Conservation (phyloP, 2,888 invertebrate genomes). For the Octodonta nipae region DNA sequence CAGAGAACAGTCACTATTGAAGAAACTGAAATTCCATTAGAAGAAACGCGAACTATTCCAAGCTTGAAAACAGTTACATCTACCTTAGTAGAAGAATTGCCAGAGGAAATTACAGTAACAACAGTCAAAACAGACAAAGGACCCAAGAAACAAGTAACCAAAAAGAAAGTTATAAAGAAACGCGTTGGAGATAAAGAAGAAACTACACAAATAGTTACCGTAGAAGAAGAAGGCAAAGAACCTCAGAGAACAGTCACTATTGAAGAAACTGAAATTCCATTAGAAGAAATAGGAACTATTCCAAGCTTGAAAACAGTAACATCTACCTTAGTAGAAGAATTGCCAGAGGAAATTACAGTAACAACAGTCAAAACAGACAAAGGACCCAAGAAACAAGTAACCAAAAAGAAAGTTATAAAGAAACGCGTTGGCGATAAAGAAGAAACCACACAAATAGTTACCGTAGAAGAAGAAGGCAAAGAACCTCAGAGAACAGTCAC, state of each 20-base stretch:
- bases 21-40: slow-evolving; percentile 20
- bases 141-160: slow-evolving; percentile 17
- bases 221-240: slow-evolving; percentile 22
- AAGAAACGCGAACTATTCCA: slow-evolving; percentile 27
- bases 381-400: slow-evolving; percentile 20
- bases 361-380: slow-evolving; percentile 25
- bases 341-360: slow-evolving; percentile 30
- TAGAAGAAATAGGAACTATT: slow-evolving; percentile 23
- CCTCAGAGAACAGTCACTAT: slow-evolving; percentile 20
- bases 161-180: slow-evolving; percentile 21
- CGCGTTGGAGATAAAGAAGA: slow-evolving; percentile 29
- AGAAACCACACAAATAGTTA: slow-evolving; percentile 28
- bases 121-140: slow-evolving; percentile 13
- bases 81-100: slow-evolving; percentile 27
- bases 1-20: slow-evolving; percentile 33
- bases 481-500: slow-evolving; percentile 15
- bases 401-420: slow-evolving; percentile 33
- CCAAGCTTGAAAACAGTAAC: slow-evolving; percentile 11
- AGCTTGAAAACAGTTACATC: slow-evolving; percentile 10
- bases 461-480: slow-evolving; percentile 19
- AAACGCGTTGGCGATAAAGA: slow-evolving; percentile 27
- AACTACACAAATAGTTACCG: slow-evolving; percentile 29
- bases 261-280: slow-evolving; percentile 22
- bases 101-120: slow-evolving; percentile 18
- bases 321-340: slow-evolving; percentile 25